A percentile compares a stretch with the other conserved stretches of the same genome.
Evolutionary conservation across 2,797 vertebrate genomes (phyloP).

Genomic region (Galaxias olidus): DNA sequence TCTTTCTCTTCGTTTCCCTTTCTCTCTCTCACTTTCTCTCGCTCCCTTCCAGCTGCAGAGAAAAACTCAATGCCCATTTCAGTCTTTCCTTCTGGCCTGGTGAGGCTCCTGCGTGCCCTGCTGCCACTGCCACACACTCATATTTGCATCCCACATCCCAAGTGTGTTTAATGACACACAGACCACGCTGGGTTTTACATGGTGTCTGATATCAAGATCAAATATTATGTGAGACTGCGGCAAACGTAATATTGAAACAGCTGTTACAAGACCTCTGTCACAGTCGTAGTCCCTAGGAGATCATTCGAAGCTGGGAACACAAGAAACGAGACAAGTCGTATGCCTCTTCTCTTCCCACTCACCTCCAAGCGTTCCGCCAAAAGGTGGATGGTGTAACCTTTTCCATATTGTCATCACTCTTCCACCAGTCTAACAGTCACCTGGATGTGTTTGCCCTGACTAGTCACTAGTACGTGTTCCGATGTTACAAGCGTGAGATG

Average conservation of each 20-base stretch:
- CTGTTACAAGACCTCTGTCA: background rate
- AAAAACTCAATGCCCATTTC: slow-evolving; percentile 48
- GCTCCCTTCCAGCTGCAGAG: slow-evolving; percentile 54
- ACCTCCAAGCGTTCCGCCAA: background rate
- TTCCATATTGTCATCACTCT: slow-evolving; percentile 6
- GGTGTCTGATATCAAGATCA: background rate
- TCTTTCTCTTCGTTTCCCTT: slow-evolving; percentile 1
- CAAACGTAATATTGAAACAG: background rate
- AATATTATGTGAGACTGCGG: background rate
- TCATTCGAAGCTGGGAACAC: slow-evolving; percentile 9
- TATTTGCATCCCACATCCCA: too few relatives aligned
- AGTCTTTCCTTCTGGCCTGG: too few relatives aligned
- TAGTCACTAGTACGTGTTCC: slow-evolving; percentile 40
- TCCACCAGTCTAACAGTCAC: background rate
- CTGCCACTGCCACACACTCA: too few relatives aligned
- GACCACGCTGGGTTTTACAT: background rate
- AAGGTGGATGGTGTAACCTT: background rate
- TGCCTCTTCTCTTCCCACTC: slow-evolving; percentile 6
- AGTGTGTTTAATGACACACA: background rate
- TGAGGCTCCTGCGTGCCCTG: too few relatives aligned
- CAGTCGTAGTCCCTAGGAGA: background rate
- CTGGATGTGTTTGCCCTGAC: slow-evolving; percentile 30
- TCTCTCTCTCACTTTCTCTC: slow-evolving; percentile 7
- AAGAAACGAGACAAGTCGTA: slow-evolving; percentile 2
- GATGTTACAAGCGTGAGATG: slow-evolving; percentile 23